Conservation (phyloP, 1,140 invertebrate species). For the Glomeris maerens region DNA sequence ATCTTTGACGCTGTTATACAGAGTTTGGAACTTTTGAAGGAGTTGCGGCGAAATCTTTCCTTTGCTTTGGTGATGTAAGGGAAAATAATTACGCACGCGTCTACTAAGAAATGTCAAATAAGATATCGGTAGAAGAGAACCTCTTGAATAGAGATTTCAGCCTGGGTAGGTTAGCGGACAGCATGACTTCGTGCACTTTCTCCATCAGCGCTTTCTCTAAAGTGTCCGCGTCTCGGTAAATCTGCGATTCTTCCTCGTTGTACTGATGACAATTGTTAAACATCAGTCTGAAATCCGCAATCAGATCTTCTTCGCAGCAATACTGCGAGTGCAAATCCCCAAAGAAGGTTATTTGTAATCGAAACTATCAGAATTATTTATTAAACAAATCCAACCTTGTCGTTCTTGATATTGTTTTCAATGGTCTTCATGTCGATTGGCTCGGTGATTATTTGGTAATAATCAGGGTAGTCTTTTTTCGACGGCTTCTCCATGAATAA, state of each 20-base stretch:
- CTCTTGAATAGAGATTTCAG: conserved; percentile 4
- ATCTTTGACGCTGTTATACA: conserved; percentile 79
- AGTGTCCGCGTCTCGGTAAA: conserved; percentile 83
- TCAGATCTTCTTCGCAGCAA: conserved; percentile 44
- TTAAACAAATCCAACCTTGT: conserved; percentile 29
- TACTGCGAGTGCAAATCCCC: conserved; percentile 30
- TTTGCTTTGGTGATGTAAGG: too few species aligned
- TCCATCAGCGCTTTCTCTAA: conserved; percentile 71
- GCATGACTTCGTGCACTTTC: conserved; percentile 64
- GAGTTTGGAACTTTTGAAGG: conserved; percentile 60
- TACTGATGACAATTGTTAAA: conserved; percentile 90
- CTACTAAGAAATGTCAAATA: too few species aligned
- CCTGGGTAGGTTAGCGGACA: conserved; percentile 33
- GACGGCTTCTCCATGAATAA: conserved; percentile 94
- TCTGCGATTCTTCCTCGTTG: conserved; percentile 88
- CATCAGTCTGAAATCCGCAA: conserved; percentile 68
- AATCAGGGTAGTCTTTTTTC: conserved; percentile 88
- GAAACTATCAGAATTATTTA: conserved; percentile 15
- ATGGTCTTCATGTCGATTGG: conserved; percentile 93
- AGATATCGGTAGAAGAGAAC: too few species aligned
- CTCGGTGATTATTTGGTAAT: conserved; percentile 83
- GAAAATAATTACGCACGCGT: too few species aligned
- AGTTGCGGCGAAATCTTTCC: conserved; percentile 18
- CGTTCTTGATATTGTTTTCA: conserved; percentile 68
- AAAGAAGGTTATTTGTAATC: conserved; percentile 14